A percentile compares a stretch with the other conserved stretches of the same genome.
phyloP scores from a whole-genome alignment of 2,888 invertebrate species.

The Harpalus rufipes region DNA sequence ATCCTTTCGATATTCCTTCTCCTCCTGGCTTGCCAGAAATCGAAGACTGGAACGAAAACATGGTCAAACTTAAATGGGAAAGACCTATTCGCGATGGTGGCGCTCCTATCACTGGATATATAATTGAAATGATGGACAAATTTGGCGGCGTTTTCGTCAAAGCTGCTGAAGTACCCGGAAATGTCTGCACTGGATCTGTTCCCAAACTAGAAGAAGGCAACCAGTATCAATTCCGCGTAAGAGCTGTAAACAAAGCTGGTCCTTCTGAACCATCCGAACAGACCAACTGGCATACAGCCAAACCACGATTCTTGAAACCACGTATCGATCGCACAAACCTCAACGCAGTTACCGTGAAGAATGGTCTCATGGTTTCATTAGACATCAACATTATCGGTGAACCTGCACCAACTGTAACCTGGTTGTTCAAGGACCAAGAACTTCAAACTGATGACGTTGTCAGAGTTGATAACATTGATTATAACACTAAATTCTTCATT shows the following conservation, averaged over 20 bases:
- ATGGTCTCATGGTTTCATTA: conserved; percentile 91
- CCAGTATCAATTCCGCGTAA: conserved; percentile 95
- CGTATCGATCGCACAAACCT: conserved; percentile 95
- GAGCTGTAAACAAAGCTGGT: conserved; percentile 98
- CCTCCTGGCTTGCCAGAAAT: conserved; percentile 95
- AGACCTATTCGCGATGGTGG: conserved; percentile 94
- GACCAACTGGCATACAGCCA: conserved; percentile 94
- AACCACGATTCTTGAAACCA: conserved; percentile 93
- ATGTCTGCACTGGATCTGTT: conserved; percentile 91
- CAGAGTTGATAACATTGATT: conserved; percentile 90
- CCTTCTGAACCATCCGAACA: conserved; percentile 94
- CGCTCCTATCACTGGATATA: conserved; percentile 95
- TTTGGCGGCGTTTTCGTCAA: conserved; percentile 91
- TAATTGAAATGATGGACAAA: conserved; percentile 95
- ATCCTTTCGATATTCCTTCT: conserved; percentile 95
- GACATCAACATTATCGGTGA: conserved; percentile 95
- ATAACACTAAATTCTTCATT: conserved; percentile 94
- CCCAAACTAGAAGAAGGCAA: conserved; percentile 94
- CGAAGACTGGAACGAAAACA: conserved; percentile 94
- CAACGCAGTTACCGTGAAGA: conserved; percentile 90
- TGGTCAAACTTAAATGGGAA: conserved; percentile 94
- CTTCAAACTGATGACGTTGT: conserved; percentile 81
- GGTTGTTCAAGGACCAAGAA: conserved; percentile 89
- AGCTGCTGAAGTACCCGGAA: conserved; percentile 91
- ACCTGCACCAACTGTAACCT: conserved; percentile 94